A percentile compares a stretch with the other conserved stretches of the same genome.
Evolutionary conservation across 2,113 vertebrate genomes (phyloP).

Genomic region (Planiliza haematocheilus): DNA sequence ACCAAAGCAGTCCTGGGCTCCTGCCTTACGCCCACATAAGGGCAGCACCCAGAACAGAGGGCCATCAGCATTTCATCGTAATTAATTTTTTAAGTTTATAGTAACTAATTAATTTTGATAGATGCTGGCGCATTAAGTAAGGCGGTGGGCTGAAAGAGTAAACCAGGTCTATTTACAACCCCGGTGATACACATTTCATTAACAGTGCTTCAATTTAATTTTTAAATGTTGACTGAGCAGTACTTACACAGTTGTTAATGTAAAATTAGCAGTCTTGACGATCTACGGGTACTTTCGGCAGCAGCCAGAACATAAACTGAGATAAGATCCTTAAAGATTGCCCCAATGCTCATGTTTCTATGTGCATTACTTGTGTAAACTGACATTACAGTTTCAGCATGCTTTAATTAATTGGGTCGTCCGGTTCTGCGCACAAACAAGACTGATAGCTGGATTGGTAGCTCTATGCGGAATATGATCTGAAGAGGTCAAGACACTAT

Average conservation of each 20-base stretch:
- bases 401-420: constrained; percentile 19
- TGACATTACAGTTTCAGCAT: constrained; percentile 6
- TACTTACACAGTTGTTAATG: neutral
- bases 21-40: constrained; percentile 25
- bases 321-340: neutral
- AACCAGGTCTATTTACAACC: constrained; percentile 22
- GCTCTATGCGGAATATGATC: constrained; percentile 33
- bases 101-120: constrained; percentile 50
- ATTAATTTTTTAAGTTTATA: constrained; percentile 55
- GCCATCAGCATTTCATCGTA: constrained; percentile 34
- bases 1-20: constrained; percentile 25
- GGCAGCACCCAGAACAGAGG: constrained; percentile 31
- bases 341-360: neutral
- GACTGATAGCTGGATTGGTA: constrained; percentile 27
- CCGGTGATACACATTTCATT: neutral
- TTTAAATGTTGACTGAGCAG: neutral
- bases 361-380: constrained; percentile 15
- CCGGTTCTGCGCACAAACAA: constrained; percentile 18
- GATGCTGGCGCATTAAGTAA: constrained; percentile 7
- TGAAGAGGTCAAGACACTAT: constrained; percentile 23
- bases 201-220: neutral
- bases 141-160: neutral
- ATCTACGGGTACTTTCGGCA: neutral
- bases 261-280: neutral
- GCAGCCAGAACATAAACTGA: neutral